Conservation (phyloP, 2,888 invertebrate species). For the Drosophila maculinotata region DNA sequence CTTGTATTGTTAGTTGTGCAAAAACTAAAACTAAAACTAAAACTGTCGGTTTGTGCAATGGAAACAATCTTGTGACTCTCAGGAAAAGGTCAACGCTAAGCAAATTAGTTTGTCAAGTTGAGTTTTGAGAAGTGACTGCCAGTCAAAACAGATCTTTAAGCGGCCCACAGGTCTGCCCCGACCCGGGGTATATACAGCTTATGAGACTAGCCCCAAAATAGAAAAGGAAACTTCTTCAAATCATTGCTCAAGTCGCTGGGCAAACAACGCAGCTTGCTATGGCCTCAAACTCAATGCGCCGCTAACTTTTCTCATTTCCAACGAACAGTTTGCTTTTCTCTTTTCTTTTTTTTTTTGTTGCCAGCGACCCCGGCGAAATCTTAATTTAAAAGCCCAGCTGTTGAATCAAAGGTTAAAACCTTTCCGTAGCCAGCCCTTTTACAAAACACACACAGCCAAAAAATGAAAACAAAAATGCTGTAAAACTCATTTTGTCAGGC, state of each 20-base stretch:
- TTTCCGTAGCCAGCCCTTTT: slow-evolving; percentile 61
- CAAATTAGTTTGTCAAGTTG: slow-evolving; percentile 50
- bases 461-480: slow-evolving; percentile 28
- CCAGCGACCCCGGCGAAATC: slow-evolving; percentile 48
- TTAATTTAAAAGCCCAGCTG: slow-evolving; percentile 79
- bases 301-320: slow-evolving; percentile 72
- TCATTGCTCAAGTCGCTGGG: slow-evolving; percentile 48
- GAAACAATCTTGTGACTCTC: slow-evolving; percentile 8
- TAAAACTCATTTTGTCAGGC: slow-evolving; percentile 77
- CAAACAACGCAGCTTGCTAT: slow-evolving; percentile 51
- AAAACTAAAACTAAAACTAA: slow-evolving; percentile 7
- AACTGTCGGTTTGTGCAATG: slow-evolving; percentile 2
- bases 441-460: slow-evolving; percentile 18
- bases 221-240: slow-evolving; percentile 30
- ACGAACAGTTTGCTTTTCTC: slow-evolving; percentile 14
- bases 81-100: slow-evolving; percentile 39
- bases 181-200: slow-evolving; percentile 23
- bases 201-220: slow-evolving; percentile 24
- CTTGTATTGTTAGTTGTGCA: slow-evolving; percentile 16
- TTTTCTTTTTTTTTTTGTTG: slow-evolving; percentile 7
- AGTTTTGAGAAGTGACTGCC: slow-evolving; percentile 16
- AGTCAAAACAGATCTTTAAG: slow-evolving; percentile 28
- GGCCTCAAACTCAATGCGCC: slow-evolving; percentile 34
- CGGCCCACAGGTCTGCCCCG: neutral
- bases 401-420: slow-evolving; percentile 78